Evolutionary conservation across 2,888 invertebrate species (phyloP).

Genomic region (Catocala fraxini): DNA sequence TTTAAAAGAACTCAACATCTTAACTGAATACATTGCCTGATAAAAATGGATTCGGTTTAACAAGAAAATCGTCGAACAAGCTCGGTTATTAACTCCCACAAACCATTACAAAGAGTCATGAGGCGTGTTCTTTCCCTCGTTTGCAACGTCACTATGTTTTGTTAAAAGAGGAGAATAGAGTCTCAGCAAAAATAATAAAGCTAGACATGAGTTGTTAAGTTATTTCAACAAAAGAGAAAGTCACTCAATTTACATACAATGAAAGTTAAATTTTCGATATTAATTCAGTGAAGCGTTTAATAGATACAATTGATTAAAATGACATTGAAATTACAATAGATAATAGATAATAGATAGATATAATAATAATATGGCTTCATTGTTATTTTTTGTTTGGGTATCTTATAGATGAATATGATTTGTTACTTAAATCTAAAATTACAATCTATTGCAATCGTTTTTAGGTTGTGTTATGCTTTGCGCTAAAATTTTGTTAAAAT

Average conservation of each 20-base stretch:
- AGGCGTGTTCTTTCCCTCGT: slow-evolving; percentile 4
- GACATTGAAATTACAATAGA: too few species aligned
- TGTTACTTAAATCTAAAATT: too few species aligned
- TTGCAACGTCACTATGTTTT: slow-evolving; percentile 22
- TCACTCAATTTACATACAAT: slow-evolving; percentile 15
- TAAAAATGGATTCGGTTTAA: not conserved
- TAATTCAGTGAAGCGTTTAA: not conserved
- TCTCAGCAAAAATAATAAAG: slow-evolving; percentile 1
- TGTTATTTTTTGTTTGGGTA: too few species aligned
- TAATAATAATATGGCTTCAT: too few species aligned
- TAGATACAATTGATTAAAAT: too few species aligned
- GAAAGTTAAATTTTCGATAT: slow-evolving; percentile 1
- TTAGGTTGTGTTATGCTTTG: too few species aligned
- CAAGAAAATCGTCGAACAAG: slow-evolving; percentile 8
- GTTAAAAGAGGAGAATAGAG: slow-evolving; percentile 10
- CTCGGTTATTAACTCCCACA: slow-evolving; percentile 18
- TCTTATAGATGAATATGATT: too few species aligned
- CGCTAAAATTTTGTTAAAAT: too few species aligned
- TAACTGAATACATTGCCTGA: too few species aligned
- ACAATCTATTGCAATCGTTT: too few species aligned
- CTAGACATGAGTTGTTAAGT: slow-evolving; percentile 8
- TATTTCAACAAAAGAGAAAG: slow-evolving; percentile 8
- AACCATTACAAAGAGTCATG: slow-evolving; percentile 13
- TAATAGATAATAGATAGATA: too few species aligned
- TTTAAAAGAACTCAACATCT: too few species aligned